These are phyloP conservation scores for Sinocyclocheilus anophthalmus DNA, from an alignment of 2,113 vertebrate species.

Conservation along the genomic window DNA sequence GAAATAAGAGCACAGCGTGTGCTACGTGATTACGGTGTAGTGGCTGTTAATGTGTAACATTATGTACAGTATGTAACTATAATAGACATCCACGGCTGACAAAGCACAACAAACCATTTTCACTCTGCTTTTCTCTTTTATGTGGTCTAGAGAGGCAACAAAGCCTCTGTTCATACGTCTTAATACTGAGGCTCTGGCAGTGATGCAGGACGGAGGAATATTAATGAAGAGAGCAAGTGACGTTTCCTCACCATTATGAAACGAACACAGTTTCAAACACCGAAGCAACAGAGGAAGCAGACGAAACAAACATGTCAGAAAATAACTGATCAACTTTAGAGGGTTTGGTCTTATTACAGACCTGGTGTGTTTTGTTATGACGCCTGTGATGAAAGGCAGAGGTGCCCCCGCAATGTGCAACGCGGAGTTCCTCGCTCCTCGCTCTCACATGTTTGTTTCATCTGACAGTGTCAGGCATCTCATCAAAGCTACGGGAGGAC, in stretches of 20 bases:
- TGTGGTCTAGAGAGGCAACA: constrained; percentile 9
- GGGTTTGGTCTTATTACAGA: constrained; percentile 26
- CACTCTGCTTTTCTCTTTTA: constrained; percentile 1
- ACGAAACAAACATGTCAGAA: constrained; percentile 21
- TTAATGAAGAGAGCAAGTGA: constrained; percentile 30
- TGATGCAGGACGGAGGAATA: neutral
- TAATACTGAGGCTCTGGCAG: constrained; percentile 1
- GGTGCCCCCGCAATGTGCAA: constrained; percentile 13
- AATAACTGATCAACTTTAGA: constrained; percentile 37
- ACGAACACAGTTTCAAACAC: constrained; percentile 18
- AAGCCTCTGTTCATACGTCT: neutral
- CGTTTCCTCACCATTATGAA: neutral
- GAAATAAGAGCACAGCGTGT: neutral
- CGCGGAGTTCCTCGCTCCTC: neutral
- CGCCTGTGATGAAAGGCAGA: constrained; percentile 40
- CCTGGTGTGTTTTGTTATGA: constrained; percentile 27
- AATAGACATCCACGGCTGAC: neutral
- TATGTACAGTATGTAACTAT: constrained; percentile 3
- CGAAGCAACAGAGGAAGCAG: constrained; percentile 28
- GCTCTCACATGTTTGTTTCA: constrained; percentile 15
- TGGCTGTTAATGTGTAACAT: neutral
- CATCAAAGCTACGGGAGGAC: constrained; percentile 33
- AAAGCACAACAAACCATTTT: neutral
- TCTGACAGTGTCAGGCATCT: constrained; percentile 24
- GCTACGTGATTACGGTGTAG: neutral